Base-by-base conservation (phyloP, 2,113 vertebrate species). In the Pycnonotus jocosus region DNA sequence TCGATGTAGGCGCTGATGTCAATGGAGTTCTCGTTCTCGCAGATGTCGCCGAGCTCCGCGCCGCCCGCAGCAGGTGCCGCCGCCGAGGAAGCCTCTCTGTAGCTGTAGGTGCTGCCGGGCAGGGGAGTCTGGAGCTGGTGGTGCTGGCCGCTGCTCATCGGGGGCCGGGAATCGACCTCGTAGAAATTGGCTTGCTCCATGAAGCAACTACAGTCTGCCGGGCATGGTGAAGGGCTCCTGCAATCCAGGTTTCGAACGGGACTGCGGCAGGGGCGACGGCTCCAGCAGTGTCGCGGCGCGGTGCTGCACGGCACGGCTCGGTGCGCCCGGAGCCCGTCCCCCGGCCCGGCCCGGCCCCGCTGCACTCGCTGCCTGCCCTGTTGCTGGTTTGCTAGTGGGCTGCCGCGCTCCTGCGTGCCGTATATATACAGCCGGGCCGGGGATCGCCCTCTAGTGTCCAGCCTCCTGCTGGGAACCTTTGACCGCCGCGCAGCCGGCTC, bases 1-100 rank as follows among this genome's bases (percentile, higher is more conserved):
- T 99, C 99, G 88, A 99, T 99, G 98, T 99, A 99, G 69, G 99
- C 99, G 97, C 99, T 99, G 97, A 99, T 99, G 97, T 99, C 99
- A 95, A 99, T 99, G 92, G 99, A 99, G 96, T 98, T 99, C 97
- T 99, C 99, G 98, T 98, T 98, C 96, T 99, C 99, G 93, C 99
- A 99, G 97, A 99, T 99, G 70, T 99, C 99, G 25, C 98, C 98
- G 95, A 98, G 98, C 81, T 99, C 98, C 92, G 98, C 97, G 76
- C 97, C 87, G 73, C 96, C 97, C 77, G 97, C 95, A 98, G 97
- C 98, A 98, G 97, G 96, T 97, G 97, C 97, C 35, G 97, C 97
- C 97, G 97, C 98, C 82, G 96, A 94, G 97, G 97, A 97, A 98
- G 92, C 91, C 96, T 97, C 98, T 96, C 98, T 97, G 81, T 98